Evolutionary conservation across 2,888 invertebrate species (phyloP), one percentile per base, ranked within the genome.

Genomic region (Synergus gifuensis): DNA sequence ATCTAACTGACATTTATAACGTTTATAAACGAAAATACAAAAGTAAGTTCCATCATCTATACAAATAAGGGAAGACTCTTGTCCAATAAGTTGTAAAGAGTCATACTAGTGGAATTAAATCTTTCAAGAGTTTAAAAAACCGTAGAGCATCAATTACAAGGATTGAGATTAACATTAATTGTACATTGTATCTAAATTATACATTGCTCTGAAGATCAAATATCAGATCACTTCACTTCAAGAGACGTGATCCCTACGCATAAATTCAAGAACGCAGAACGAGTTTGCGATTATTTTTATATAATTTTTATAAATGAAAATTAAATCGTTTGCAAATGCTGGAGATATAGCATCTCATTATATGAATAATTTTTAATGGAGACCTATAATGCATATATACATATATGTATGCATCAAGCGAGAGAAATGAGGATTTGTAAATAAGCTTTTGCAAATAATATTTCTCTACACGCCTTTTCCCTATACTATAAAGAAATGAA

Each of bases 161-260:
- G 2, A 60, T 12, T 1, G 1, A 22, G 11, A 60, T 60, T 12
- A 22, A 60, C 12, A 22, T 60, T 22, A 60, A 60, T 60, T 60
- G 18, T 28, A 22, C 3, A 22, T 60, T n/a, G n/a, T n/a, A n/a
- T n/a, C n/a, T n/a, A n/a, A n/a, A n/a, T n/a, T n/a, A n/a, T n/a
- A n/a, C n/a, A n/a, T n/a, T n/a, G n/a, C n/a, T n/a, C n/a, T n/a
- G 60, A 60, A 22, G 11, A 60, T 60, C 22, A 14, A 18, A 44
- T 44, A 67, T 67, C 67, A 42, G 67, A 67, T 46, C 22, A 44
- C 12, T 67, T 67, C 22, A 44, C 18, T n/a, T n/a, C 42, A 64
- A 64, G n/a, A 64, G 42, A 18, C 42, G 8, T 9, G 28, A 66
- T 66, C 9, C 28, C 11, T 64, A 4, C 14, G 60, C 9, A 62